These are phyloP conservation scores for Euleptes europaea DNA, from an alignment of 2,113 vertebrate genomes.

Conservation along the genomic window DNA sequence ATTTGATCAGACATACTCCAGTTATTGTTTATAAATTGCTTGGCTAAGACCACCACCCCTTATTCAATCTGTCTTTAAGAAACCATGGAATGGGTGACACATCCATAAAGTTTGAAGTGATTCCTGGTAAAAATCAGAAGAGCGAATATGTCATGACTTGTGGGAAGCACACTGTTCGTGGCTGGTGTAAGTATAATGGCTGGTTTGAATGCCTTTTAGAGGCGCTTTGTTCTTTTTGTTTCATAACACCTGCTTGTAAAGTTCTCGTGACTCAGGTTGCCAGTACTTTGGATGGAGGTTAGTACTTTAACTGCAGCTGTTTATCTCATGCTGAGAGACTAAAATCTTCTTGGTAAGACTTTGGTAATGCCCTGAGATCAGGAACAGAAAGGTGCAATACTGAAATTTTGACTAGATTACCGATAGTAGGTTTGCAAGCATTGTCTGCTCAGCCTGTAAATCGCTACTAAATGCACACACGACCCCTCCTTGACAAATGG, in stretches of 20 bases:
- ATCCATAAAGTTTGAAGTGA: conserved; percentile 98
- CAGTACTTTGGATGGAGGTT: background rate
- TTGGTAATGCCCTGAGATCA: too few relatives aligned
- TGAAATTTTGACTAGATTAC: background rate
- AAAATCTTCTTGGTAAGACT: background rate
- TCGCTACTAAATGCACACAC: too few relatives aligned
- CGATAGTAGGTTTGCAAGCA: background rate
- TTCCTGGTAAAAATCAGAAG: conserved; percentile 99
- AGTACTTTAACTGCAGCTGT: background rate
- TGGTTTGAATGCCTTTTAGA: background rate
- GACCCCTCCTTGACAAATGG: background rate
- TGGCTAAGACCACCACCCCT: background rate
- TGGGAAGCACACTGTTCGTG: conserved; percentile 95
- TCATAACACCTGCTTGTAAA: accelerated
- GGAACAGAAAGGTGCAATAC: background rate
- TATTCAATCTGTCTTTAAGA: conserved; percentile 74
- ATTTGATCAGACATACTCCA: background rate
- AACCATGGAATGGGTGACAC: conserved; percentile 99
- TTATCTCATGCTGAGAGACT: background rate
- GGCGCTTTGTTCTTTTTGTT: background rate
- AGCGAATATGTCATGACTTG: conserved; percentile 99
- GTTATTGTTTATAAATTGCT: background rate
- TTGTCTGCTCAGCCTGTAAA: background rate
- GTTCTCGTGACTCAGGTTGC: background rate
- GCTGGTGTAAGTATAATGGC: conserved; percentile 92